Base-by-base conservation (phyloP, 2,888 invertebrate genomes). In the Zygogramma bicolorata region DNA sequence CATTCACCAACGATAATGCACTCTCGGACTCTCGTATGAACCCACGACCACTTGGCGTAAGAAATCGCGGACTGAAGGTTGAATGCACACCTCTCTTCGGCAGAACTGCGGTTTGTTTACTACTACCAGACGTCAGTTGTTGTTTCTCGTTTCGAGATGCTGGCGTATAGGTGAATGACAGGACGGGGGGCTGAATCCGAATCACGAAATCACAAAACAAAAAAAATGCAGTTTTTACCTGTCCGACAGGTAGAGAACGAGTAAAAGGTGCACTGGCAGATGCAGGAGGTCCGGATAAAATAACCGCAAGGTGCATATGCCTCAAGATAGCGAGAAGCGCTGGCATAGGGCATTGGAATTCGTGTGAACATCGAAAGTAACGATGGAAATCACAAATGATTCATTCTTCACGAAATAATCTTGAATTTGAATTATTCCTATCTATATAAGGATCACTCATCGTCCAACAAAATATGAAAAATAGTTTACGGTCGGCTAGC, bases 101-200 rank as follows among this genome's bases (percentile, higher is more conserved):
- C 53, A 25, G 13, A 53, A 53, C 27, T 25, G 53, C 25, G 53
- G 53, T 53, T 53, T 53, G 53, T 53, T 53, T 53, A 53, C 53
- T 53, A 53, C 53, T n/a, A 38, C 38, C 53, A 53, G 53, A 53
- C 27, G 53, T 53, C 53, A 53, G 53, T 53, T 53, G 27, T 53
- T 53, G 27, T 53, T 53, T 25, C 53, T 53, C n/a, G 53, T 0
- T 53, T 53, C 27, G 53, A 7, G 53, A 53, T n/a, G 53, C 25
- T 46, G 20, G 46, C 46, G 1, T 22, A 10, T 10, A 5, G n/a
- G 27, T 53, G 27, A 53, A 27, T 53, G 53, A 53, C 53, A 53
- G 25, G 53, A 53, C 53, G 25, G 53, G 42, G 42, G 53, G 22
- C 53, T 53, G 53, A 27, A 15, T 53, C 53, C 53, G 7, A n/a